Conservation (phyloP, 2,113 vertebrate genomes). For the Lepisosteus osseus region DNA sequence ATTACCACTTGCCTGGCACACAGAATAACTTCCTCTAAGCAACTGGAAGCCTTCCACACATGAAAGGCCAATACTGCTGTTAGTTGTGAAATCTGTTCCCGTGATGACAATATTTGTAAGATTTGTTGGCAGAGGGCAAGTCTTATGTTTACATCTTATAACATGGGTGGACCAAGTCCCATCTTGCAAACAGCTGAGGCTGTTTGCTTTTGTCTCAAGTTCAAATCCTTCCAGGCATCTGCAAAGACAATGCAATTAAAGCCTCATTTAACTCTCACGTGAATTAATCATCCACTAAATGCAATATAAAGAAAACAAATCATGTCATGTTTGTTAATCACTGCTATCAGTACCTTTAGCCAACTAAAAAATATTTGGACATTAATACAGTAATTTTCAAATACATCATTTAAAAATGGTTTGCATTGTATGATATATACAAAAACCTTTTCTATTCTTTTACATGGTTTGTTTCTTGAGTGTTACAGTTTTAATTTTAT, state of each 20-base stretch:
- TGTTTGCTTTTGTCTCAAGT: conserved; percentile 57
- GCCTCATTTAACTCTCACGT: too few relatives aligned
- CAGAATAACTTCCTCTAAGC: conserved; percentile 64
- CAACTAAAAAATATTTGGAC: too few relatives aligned
- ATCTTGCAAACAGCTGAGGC: conserved; percentile 77
- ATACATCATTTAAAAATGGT: too few relatives aligned
- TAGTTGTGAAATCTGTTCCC: conserved; percentile 71
- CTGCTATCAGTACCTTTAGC: too few relatives aligned
- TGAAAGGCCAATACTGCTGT: conserved; percentile 71
- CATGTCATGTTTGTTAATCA: too few relatives aligned
- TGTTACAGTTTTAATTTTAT: too few relatives aligned
- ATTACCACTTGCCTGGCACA: conserved; percentile 74
- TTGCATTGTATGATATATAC: too few relatives aligned
- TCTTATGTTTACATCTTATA: conserved; percentile 72
- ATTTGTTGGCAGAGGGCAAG: conserved; percentile 72
- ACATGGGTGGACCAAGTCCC: conserved; percentile 81
- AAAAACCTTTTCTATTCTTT: too few relatives aligned
- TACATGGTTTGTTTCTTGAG: too few relatives aligned
- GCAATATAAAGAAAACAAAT: too few relatives aligned
- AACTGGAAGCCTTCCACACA: conserved; percentile 80
- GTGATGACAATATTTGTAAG: conserved; percentile 57
- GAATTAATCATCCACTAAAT: too few relatives aligned
- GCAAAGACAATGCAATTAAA: conserved; percentile 30
- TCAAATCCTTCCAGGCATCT: conserved; percentile 89
- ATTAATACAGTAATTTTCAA: too few relatives aligned